phyloP scores from a whole-genome alignment of 2,113 vertebrate genomes.

The Hippopotamus amphibius region DNA sequence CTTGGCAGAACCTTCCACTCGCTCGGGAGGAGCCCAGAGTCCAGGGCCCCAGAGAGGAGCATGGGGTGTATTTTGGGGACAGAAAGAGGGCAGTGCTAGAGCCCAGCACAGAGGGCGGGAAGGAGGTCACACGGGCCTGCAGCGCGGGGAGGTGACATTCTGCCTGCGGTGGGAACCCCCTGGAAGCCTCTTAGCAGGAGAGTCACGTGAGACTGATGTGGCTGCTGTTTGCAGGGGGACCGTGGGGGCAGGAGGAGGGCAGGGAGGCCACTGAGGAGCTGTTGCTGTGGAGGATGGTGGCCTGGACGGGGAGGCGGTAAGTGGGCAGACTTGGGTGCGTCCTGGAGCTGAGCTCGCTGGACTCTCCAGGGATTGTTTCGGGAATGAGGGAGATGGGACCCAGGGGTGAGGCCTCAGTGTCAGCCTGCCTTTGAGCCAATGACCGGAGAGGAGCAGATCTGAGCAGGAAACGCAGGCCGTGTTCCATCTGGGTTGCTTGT shows the following conservation, averaged over 20 bases:
- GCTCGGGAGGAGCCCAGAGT: fast-evolving
- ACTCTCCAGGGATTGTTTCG: fast-evolving
- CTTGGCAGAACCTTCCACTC: background rate
- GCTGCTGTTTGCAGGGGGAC: background rate
- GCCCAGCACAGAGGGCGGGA: background rate
- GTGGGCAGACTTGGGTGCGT: fast-evolving
- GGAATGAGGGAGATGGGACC: background rate
- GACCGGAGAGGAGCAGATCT: background rate
- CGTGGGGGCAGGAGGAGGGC: background rate
- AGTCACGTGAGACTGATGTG: background rate
- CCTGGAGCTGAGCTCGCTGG: fast-evolving
- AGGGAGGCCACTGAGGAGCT: background rate
- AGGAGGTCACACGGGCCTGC: background rate
- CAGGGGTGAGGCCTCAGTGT: fast-evolving
- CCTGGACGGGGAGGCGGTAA: fast-evolving
- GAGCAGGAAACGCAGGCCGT: fast-evolving
- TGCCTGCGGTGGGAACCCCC: background rate
- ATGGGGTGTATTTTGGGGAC: background rate
- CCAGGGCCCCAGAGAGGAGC: background rate
- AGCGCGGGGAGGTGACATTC: fast-evolving
- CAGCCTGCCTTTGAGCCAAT: background rate
- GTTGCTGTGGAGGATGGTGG: background rate
- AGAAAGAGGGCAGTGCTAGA: background rate
- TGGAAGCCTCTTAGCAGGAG: background rate
- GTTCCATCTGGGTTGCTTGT: background rate